Evolutionary conservation across 2,888 invertebrate species (phyloP).

Genomic region (Peribatodes rhomboidaria): DNA sequence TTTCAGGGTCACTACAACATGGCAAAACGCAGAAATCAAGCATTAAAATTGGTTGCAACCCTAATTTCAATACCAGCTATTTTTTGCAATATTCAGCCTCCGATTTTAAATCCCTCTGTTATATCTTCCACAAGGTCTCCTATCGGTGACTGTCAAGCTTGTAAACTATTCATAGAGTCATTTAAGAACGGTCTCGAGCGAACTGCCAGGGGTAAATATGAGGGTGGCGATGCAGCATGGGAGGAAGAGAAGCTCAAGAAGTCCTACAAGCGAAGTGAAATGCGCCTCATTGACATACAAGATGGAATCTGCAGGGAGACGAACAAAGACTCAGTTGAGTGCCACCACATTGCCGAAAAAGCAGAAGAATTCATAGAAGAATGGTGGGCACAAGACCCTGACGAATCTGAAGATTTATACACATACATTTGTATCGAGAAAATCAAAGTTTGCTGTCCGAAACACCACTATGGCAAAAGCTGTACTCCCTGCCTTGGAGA

Average conservation of each 20-base stretch:
- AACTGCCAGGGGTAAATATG: constrained; percentile 95
- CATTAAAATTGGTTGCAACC: constrained; percentile 44
- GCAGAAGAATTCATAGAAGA: constrained; percentile 93
- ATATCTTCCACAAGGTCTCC: constrained; percentile 73
- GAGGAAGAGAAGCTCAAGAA: constrained; percentile 95
- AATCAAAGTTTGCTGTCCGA: constrained; percentile 93
- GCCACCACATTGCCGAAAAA: constrained; percentile 94
- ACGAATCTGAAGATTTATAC: constrained; percentile 70
- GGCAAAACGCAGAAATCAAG: constrained; percentile 48
- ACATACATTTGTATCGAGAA: constrained; percentile 93
- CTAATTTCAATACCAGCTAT: constrained; percentile 53
- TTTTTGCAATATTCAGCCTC: constrained; percentile 60
- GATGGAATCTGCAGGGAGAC: constrained; percentile 94
- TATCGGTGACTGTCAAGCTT: constrained; percentile 93
- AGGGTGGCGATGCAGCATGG: constrained; percentile 97
- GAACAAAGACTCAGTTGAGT: constrained; percentile 91
- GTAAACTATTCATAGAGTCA: constrained; percentile 90
- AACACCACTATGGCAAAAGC: constrained; percentile 92
- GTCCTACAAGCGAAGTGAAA: constrained; percentile 94
- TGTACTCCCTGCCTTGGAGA: constrained; percentile 93
- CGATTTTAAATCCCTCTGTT: constrained; percentile 63
- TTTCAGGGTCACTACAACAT: constrained; percentile 63
- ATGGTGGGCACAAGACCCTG: constrained; percentile 92
- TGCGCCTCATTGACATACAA: constrained; percentile 96
- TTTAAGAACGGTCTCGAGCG: constrained; percentile 93